phyloP scores from a whole-genome alignment of 2,888 invertebrate genomes.

The Oscheius sp. region DNA sequence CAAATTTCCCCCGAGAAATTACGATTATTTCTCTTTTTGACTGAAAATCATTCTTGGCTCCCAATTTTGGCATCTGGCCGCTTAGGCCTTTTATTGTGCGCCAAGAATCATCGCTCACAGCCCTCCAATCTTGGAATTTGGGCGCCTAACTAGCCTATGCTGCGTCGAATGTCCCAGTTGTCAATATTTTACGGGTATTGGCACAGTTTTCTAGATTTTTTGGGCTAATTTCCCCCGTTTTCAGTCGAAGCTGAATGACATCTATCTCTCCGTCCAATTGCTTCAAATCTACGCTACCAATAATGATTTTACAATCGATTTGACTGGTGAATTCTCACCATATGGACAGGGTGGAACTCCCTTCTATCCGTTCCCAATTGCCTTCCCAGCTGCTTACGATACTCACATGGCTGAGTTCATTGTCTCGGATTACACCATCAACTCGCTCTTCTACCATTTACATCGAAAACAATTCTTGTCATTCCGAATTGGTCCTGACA shows the following conservation, averaged over 20 bases:
- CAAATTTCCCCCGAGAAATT: too few relatives aligned
- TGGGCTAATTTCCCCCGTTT: background rate
- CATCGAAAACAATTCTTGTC: slow-evolving; percentile 69
- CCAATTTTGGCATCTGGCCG: too few relatives aligned
- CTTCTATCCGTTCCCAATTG: slow-evolving; percentile 68
- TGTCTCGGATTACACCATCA: slow-evolving; percentile 68
- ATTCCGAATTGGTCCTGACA: slow-evolving; percentile 70
- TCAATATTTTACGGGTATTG: background rate
- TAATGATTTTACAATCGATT: slow-evolving; percentile 67
- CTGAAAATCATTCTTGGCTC: too few relatives aligned
- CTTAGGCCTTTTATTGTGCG: too few relatives aligned
- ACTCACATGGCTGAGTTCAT: slow-evolving; percentile 68
- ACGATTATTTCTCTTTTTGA: too few relatives aligned
- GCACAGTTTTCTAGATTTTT: background rate
- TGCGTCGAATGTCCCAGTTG: too few relatives aligned
- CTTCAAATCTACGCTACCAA: slow-evolving; percentile 66
- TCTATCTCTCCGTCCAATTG: slow-evolving; percentile 65
- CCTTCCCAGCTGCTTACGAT: slow-evolving; percentile 64
- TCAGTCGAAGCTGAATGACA: slow-evolving; percentile 63
- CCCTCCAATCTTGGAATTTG: too few relatives aligned
- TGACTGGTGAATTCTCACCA: slow-evolving; percentile 69
- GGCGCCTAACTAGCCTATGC: too few relatives aligned
- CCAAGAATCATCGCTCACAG: too few relatives aligned
- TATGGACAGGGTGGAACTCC: slow-evolving; percentile 64
- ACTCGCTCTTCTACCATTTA: slow-evolving; percentile 67